phyloP scores from a whole-genome alignment of 2,888 invertebrate species.

The Tachina lurida region DNA sequence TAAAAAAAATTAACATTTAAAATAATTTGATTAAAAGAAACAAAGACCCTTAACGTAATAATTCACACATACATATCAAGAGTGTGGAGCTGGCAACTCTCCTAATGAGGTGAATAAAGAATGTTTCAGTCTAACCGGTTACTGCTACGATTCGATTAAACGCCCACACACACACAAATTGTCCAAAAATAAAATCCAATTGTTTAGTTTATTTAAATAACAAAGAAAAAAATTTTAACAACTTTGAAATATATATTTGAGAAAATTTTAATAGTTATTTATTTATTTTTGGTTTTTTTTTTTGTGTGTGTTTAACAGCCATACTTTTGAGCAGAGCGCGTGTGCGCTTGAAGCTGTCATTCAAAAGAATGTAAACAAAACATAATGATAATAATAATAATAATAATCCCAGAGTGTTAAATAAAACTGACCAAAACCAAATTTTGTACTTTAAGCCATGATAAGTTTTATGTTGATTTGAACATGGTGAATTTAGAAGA shows the following conservation, averaged over 20 bases:
- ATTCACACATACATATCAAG: slow-evolving; percentile 42
- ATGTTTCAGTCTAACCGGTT: slow-evolving; percentile 25
- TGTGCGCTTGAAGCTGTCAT: not conserved
- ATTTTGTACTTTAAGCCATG: slow-evolving; percentile 14
- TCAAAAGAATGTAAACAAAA: slow-evolving; percentile 5
- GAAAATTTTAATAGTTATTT: not conserved
- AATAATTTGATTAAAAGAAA: slow-evolving; percentile 7
- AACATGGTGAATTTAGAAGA: slow-evolving; percentile 1
- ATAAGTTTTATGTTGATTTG: slow-evolving; percentile 13
- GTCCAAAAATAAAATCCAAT: slow-evolving; percentile 19
- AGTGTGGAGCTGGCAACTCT: slow-evolving; percentile 3
- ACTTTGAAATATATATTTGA: not conserved
- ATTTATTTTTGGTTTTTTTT: not conserved
- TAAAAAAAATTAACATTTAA: slow-evolving; percentile 18
- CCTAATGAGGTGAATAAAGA: not conserved
- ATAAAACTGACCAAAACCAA: slow-evolving; percentile 17
- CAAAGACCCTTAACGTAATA: not conserved
- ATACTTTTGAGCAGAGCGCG: not conserved
- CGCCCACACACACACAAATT: slow-evolving; percentile 38
- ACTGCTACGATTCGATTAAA: slow-evolving; percentile 21
- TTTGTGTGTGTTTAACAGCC: too few species aligned
- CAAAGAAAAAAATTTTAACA: not conserved
- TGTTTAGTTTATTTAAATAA: slow-evolving; percentile 22
- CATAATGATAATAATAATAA: slow-evolving; percentile 10
- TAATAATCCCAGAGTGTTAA: not conserved